These are phyloP conservation scores for Toxostoma redivivum DNA, from an alignment of 2,113 vertebrate species.

Conservation along the genomic window DNA sequence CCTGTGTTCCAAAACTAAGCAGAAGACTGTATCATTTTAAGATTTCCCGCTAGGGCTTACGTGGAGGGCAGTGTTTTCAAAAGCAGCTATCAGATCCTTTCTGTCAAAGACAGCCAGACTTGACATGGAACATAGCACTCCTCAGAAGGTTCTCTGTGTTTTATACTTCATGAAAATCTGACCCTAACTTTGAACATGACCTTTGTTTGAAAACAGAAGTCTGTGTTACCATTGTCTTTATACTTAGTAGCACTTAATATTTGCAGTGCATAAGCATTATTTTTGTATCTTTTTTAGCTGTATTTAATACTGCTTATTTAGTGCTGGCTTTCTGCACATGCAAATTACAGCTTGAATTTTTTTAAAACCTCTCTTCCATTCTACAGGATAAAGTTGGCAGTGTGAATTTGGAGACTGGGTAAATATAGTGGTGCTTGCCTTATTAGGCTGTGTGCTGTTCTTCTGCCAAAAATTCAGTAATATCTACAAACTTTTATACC, in stretches of 20 bases:
- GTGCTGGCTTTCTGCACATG: background rate
- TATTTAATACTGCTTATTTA: background rate
- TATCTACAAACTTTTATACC: background rate
- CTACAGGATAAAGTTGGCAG: background rate
- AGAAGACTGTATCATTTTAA: background rate
- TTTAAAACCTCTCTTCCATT: background rate
- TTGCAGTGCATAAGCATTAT: background rate
- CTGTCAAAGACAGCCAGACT: background rate
- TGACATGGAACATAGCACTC: background rate
- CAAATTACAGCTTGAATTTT: background rate
- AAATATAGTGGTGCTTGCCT: background rate
- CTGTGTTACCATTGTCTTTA: background rate
- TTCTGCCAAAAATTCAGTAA: background rate
- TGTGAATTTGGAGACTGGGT: background rate
- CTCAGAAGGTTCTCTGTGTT: background rate
- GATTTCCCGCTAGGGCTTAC: accelerated
- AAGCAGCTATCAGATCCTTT: background rate
- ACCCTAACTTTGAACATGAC: background rate
- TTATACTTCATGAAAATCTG: background rate
- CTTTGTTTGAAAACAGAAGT: background rate
- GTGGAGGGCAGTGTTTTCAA: background rate
- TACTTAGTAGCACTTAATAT: background rate
- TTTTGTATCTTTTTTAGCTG: background rate
- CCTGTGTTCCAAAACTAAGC: background rate
- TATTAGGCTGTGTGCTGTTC: background rate